Conservation (phyloP, 2,797 vertebrate genomes). For the Tragelaphus eurycerus region DNA sequence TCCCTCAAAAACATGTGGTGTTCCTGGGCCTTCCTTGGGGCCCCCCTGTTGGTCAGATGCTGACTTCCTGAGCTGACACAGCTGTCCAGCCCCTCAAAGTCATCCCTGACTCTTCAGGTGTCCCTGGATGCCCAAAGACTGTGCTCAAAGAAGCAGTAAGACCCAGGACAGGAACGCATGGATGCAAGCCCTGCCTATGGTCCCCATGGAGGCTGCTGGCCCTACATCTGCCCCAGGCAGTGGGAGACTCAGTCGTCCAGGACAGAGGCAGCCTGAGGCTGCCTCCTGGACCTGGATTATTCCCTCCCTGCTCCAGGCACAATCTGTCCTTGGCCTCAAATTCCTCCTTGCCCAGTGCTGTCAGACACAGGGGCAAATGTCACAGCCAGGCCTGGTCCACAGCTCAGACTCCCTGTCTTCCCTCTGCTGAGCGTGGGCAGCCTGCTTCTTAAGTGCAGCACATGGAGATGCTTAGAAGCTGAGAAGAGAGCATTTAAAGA, state of each 20-base stretch:
- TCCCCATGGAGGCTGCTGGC: rapidly evolving
- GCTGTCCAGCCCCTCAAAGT: not conserved
- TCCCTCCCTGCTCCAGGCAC: not conserved
- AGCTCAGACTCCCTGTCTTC: not conserved
- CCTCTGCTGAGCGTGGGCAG: not conserved
- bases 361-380: not conserved
- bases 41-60: not conserved
- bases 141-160: not conserved
- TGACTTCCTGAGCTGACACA: not conserved
- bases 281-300: not conserved
- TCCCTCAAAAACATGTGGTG: not conserved
- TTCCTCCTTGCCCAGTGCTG: not conserved
- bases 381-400: not conserved
- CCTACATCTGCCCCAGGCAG: not conserved
- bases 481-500: not conserved
- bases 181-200: rapidly evolving
- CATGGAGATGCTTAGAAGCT: not conserved
- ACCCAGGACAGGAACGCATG: rapidly evolving
- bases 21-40: not conserved
- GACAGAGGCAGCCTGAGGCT: not conserved
- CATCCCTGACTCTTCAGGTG: not conserved
- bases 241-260: rapidly evolving
- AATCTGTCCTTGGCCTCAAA: not conserved
- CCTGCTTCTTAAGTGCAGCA: not conserved
- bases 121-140: not conserved